Evolutionary conservation across 2,113 vertebrate species (phyloP).

Genomic region (Athene cunicularia): DNA sequence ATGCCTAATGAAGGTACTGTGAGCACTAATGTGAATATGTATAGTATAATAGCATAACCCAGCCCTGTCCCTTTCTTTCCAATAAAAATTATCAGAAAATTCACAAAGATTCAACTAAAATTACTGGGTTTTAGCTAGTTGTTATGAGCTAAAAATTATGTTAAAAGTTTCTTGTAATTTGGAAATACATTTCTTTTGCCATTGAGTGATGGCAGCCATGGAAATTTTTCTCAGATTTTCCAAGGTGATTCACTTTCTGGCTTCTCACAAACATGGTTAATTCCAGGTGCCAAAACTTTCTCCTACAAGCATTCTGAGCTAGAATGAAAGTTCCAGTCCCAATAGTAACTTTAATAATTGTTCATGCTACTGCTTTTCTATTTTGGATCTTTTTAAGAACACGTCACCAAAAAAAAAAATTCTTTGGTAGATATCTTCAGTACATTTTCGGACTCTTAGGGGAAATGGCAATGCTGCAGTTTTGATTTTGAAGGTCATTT

Average conservation of each 20-base stretch:
- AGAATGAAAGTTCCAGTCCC: neutral
- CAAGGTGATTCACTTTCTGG: conserved; percentile 33
- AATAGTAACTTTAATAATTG: neutral
- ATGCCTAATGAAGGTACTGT: neutral
- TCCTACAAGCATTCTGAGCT: neutral
- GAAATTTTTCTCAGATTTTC: conserved; percentile 46
- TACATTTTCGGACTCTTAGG: neutral
- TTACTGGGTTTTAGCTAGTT: neutral
- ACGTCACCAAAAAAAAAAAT: neutral
- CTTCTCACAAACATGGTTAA: neutral
- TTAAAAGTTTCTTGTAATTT: neutral
- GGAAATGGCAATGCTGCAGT: neutral
- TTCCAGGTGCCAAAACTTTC: neutral
- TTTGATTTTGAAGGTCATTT: neutral
- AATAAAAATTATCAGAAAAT: neutral
- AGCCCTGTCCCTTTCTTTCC: neutral
- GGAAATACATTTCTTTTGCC: neutral
- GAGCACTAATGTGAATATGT: neutral
- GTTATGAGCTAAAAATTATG: neutral
- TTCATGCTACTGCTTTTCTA: neutral
- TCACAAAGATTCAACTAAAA: neutral
- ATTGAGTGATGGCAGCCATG: neutral
- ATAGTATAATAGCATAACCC: neutral
- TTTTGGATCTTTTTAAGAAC: neutral
- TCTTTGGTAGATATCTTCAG: neutral